Evolutionary conservation across 2,113 vertebrate genomes (phyloP), one percentile per base, ranked within the genome.

Genomic region (Corythoichthys intestinalis): DNA sequence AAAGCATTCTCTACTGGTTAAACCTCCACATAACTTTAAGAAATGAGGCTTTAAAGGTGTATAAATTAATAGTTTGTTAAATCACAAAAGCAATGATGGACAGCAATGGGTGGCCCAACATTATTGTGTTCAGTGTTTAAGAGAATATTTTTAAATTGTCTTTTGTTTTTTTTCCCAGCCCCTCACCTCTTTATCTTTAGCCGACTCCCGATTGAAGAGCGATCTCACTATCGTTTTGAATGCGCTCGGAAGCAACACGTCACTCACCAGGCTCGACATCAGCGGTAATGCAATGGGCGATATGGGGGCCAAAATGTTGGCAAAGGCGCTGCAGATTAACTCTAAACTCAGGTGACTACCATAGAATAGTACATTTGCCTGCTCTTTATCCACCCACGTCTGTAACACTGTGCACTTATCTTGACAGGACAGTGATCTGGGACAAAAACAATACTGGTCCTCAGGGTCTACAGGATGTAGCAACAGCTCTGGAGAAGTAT

Each of bases 281-380:
- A 96, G 96, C 47, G 97, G 97, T 56, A 99, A 99, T 13, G 93
- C 91, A 15, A 99, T 99, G 97, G 97, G 96, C 0, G 97, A 99
- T 84, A 97, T 99, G 94, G 96, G 97, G 52, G 97, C 96, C 1
- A 98, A 97, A 90, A 99, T 99, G 97, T 75, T 99, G 81, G 96
- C 96, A 63, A 99, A 99, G 84, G 97, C 97, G 0, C 89, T 99
- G 14, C 97, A 99, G 87, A 99, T 99, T 86, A 98, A 99, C 91
- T 96, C 95, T 66, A 99, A 99, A 73, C 96, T 99, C 81, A 94
- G 96, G 97, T 97, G 86, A 70, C 5, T n/a, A 7, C 11, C 44
- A 15, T 13, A 15, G 13, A 1, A 37, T 2, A 58, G 34, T 37
- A 58, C 35, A 38, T 37, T 2, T 37, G 6, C 12, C 12, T 15